phyloP scores from a whole-genome alignment of 2,888 invertebrate species.

The Bhutanitis thaidina region DNA sequence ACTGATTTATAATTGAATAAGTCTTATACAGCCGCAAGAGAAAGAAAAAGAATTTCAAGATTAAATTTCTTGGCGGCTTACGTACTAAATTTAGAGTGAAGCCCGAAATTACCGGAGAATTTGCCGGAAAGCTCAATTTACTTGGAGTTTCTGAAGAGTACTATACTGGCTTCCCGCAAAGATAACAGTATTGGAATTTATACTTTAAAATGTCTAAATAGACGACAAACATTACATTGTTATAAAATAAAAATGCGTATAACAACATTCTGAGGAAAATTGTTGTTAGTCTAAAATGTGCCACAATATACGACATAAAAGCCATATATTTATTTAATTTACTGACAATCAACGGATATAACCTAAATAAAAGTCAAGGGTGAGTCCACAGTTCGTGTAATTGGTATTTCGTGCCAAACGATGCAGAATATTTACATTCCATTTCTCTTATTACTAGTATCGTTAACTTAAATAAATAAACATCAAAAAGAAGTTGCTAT shows the following conservation, averaged over 20 bases:
- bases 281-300: no score
- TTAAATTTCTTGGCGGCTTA: slow-evolving; percentile 67
- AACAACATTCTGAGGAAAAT: no score
- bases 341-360: slow-evolving; percentile 6
- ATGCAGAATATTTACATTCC: slow-evolving; percentile 8
- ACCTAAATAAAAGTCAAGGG: slow-evolving; percentile 13
- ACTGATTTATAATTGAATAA: slow-evolving; percentile 37
- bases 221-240: neutral
- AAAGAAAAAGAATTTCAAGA: slow-evolving; percentile 54
- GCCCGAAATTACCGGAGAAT: slow-evolving; percentile 62
- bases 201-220: slow-evolving; percentile 36
- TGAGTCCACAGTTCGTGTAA: slow-evolving; percentile 7
- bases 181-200: slow-evolving; percentile 51
- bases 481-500: no score
- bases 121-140: slow-evolving; percentile 69
- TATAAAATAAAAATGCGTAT: neutral
- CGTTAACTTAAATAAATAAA: neutral
- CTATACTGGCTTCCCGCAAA: slow-evolving; percentile 38
- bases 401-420: slow-evolving; percentile 18
- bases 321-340: neutral
- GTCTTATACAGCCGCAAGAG: slow-evolving; percentile 36
- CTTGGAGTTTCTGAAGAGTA: slow-evolving; percentile 42
- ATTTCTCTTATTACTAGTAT: neutral
- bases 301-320: no score
- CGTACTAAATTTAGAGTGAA: slow-evolving; percentile 63